Evolutionary conservation across 2,797 vertebrate species (phyloP).

Genomic region (Galago senegalensis): DNA sequence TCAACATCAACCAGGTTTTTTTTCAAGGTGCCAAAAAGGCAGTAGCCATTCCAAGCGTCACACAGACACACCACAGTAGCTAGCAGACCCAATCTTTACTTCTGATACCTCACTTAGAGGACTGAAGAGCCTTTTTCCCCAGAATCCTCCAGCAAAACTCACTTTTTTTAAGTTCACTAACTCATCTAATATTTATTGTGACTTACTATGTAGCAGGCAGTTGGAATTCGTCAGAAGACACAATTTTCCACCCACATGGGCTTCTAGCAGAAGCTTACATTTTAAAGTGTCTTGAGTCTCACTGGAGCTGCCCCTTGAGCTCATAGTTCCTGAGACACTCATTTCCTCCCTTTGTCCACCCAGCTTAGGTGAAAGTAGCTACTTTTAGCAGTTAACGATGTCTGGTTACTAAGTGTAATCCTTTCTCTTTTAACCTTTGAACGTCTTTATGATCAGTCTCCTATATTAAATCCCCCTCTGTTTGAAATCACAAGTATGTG

Average conservation of each 20-base stretch:
- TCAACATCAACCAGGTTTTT: background rate
- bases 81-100: background rate
- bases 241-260: background rate
- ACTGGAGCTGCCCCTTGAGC: background rate
- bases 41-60: too few relatives aligned
- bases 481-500: background rate
- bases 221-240: slow-evolving; percentile 17
- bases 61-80: too few relatives aligned
- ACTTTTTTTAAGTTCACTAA: background rate
- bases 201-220: background rate
- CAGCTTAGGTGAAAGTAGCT: background rate
- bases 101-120: background rate
- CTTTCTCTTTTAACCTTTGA: background rate
- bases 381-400: background rate
- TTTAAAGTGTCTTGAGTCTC: background rate
- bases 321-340: background rate
- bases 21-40: background rate
- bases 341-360: background rate
- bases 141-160: background rate
- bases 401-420: background rate
- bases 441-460: background rate
- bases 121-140: background rate
- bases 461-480: background rate
- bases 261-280: background rate
- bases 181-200: background rate